phyloP scores from a whole-genome alignment of 2,797 vertebrate genomes.

The Rhynchonycteris naso region DNA sequence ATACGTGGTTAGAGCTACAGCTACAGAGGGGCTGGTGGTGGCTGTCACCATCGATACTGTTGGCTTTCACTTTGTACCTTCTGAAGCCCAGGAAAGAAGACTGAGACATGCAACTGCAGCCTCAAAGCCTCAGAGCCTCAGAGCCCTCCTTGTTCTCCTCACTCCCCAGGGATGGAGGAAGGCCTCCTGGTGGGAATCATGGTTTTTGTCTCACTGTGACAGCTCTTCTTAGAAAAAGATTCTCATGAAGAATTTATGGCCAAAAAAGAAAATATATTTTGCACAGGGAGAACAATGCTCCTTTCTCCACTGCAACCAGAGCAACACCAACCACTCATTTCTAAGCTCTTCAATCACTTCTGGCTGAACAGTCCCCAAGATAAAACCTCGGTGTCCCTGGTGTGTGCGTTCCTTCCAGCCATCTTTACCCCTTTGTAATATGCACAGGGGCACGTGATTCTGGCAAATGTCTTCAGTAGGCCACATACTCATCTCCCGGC shows the following conservation, averaged over 20 bases:
- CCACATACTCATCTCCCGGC: background rate
- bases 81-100: too few species aligned
- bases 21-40: background rate
- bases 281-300: background rate
- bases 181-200: background rate
- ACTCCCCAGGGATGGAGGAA: background rate
- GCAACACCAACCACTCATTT: background rate
- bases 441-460: background rate
- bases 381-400: background rate
- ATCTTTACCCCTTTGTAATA: background rate
- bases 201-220: background rate
- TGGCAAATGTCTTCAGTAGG: background rate
- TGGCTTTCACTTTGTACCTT: background rate
- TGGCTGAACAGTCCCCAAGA: accelerated
- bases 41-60: background rate
- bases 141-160: background rate
- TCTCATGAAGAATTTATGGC: background rate
- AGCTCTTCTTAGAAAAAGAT: slow-evolving; percentile 6
- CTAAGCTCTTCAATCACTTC: background rate
- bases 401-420: too few species aligned
- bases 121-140: background rate
- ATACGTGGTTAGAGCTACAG: background rate
- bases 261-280: background rate
- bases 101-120: background rate
- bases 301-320: background rate